These are phyloP conservation scores for Psammodynastes pulverulentus DNA, from an alignment of 2,113 vertebrate genomes.

Conservation along the genomic window DNA sequence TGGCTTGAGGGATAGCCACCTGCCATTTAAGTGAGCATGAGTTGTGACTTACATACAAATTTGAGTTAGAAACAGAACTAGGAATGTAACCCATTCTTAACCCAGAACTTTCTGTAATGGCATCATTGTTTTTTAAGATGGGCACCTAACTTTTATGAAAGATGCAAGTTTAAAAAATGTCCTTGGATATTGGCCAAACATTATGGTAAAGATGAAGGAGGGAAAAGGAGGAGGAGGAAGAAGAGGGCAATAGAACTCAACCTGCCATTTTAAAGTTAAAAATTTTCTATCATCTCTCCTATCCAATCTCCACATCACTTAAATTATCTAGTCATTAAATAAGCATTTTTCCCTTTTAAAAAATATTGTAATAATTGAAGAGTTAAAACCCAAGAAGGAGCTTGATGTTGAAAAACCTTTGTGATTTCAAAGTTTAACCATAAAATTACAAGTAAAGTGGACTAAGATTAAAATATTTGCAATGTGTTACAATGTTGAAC, in stretches of 20 bases:
- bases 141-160: neutral
- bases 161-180: neutral
- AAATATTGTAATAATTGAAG: neutral
- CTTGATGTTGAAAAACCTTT: neutral
- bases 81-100: no score
- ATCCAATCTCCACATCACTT: neutral
- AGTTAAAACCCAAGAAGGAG: neutral
- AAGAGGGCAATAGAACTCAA: neutral
- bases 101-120: no score
- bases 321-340: neutral
- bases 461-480: conserved; percentile 24
- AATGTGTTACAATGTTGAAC: conserved; percentile 8
- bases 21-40: no score
- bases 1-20: no score
- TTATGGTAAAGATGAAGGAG: neutral
- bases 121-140: neutral
- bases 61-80: no score
- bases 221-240: neutral
- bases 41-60: no score
- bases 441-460: neutral
- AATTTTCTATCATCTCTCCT: neutral
- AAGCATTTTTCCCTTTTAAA: neutral
- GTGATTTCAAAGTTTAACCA: conserved; percentile 13
- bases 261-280: neutral
- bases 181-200: neutral